A percentile compares a stretch with the other conserved stretches of the same genome.
Evolutionary conservation across 2,888 invertebrate genomes (phyloP).

Genomic region (Melipona beecheii): DNA sequence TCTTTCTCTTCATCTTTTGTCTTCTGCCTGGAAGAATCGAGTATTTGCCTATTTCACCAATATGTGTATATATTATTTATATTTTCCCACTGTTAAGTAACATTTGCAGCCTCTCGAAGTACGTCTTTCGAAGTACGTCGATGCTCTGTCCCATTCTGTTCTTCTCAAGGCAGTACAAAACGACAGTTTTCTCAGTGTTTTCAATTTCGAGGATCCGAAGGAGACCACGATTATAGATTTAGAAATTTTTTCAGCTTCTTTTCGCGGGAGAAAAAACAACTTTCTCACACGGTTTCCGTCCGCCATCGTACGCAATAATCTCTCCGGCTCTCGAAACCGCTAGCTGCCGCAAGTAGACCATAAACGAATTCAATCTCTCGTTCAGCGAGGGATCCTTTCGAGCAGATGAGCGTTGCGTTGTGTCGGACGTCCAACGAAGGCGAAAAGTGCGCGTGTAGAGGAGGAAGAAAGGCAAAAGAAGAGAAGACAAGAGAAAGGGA

Average conservation of each 20-base stretch:
- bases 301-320: slow-evolving; percentile 44
- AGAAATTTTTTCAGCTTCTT: slow-evolving; percentile 25
- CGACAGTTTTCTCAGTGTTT: too few species aligned
- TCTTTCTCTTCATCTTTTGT: neutral
- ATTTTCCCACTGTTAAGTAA: neutral
- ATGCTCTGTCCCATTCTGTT: too few species aligned
- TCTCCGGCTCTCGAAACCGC: slow-evolving; percentile 33
- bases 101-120: neutral
- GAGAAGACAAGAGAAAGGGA: neutral
- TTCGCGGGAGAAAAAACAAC: slow-evolving; percentile 16
- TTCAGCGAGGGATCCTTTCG: slow-evolving; percentile 13
- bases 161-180: too few species aligned
- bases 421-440: neutral
- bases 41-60: neutral
- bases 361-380: slow-evolving; percentile 48
- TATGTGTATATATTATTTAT: neutral
- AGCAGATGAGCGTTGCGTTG: slow-evolving; percentile 24
- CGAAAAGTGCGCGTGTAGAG: slow-evolving; percentile 7
- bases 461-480: neutral
- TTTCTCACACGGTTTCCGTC: slow-evolving; percentile 25
- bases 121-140: neutral
- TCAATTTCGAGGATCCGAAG: too few species aligned
- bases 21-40: neutral
- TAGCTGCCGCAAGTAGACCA: slow-evolving; percentile 49
- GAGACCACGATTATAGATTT: too few species aligned